Evolutionary conservation across 2,797 vertebrate genomes (phyloP), one percentile per base, ranked within the genome.

Genomic region (Delichon dasypus): DNA sequence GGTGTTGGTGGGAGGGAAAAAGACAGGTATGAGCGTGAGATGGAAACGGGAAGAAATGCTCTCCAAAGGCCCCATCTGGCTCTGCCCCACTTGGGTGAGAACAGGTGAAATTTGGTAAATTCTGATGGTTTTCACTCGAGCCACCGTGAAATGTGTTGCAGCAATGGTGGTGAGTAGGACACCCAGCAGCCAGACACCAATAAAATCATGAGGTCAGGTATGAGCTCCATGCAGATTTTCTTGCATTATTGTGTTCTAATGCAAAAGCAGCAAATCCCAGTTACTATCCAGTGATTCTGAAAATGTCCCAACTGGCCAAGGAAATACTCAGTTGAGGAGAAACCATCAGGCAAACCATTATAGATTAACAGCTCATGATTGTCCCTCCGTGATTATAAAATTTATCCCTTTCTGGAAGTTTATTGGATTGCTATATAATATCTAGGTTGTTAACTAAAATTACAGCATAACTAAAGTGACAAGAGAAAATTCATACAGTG

Each of bases 101-200:
- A 34, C 3, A 23, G 3, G 36, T 51, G 50, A 42, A 47, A 22
- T 25, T 27, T 48, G 71, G 62, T 44, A 38, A 54, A 12, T 16
- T 60, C 48, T 54, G 45, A 11, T 1, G 10, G n/a, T 7, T 85
- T 66, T 16, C n/a, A 73, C 18, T 57, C 3, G 2, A 50, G 10
- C 26, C 32, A 53, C 20, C 0, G 0, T 5, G 4, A 3, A 38
- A 30, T 0, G 25, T 0, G 32, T 0, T 36, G 32, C 76, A 80
- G 81, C n/a, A 40, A 1, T 5, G 10, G 16, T n/a, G 60, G 32
- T 1, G 14, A 88, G 66, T 0, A 67, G 70, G 36, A 77, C 40
- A 72, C 40, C 22, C 57, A 85, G 83, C 34, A 36, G 7, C 25
- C 38, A 53, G n/a, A 40, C 64, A 62, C 42, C 44, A 3, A 21